Evolutionary conservation across 2,888 invertebrate species (phyloP), one percentile per base, ranked within the genome.

Genomic region (Microctonus hyperodae): DNA sequence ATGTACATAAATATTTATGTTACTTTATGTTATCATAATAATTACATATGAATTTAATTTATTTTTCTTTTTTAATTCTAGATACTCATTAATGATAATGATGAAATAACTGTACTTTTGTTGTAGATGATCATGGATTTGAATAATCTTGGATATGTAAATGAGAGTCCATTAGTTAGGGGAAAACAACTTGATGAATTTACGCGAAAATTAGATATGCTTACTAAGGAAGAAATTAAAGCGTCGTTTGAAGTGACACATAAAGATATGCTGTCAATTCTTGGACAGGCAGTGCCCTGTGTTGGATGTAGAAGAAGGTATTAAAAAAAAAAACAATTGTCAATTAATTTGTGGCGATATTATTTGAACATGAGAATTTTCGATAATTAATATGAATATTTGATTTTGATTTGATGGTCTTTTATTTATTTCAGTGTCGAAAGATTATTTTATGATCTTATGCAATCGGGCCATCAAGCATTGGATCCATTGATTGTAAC

Each of bases 291-390:
- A 84, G 94, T 97, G 80, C 95, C 96, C 72, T 97, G 97, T 87
- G 95, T 97, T 79, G 96, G 97, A 71, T 97, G 97, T 86, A 88
- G 96, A 73, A 89, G 94, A 88, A 94, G 94, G 95, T 94, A 87
- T 28, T 55, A 22, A 40, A 31, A 37, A 40, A 10, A 51, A n/a
- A n/a, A n/a, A n/a, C n/a, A n/a, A n/a, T n/a, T n/a, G n/a, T n/a
- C n/a, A n/a, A n/a, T n/a, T n/a, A n/a, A n/a, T n/a, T 57, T 48
- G 11, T n/a, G n/a, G 22, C 33, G 50, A 57, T n/a, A 33, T 28
- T 11, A 55, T 50, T 9, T 25, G n/a, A 7, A 6, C 13, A 31
- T 9, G 33, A n/a, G n/a, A 25, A 51, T 10, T 33, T 33, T 40
- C 56, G 64, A 44, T n/a, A n/a, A n/a, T n/a, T 13, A 56, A 37